Conservation (phyloP, 1,140 invertebrate genomes). For the Oryctes rhinoceros region DNA sequence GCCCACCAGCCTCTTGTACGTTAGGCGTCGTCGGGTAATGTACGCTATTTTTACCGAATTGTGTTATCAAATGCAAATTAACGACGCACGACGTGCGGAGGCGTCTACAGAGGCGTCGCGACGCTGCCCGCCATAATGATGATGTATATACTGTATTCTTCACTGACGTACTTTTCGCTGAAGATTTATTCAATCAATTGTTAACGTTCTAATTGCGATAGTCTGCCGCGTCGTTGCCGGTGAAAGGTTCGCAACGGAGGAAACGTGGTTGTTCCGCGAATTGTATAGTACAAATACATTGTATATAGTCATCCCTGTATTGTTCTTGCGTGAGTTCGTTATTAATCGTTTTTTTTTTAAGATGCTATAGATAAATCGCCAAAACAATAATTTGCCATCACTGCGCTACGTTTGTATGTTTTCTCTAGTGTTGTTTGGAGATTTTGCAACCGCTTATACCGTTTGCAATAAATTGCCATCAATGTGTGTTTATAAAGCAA, state of each 20-base stretch:
- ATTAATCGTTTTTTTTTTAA: background rate
- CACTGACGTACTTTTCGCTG: background rate
- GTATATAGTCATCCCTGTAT: no score
- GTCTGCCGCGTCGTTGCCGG: no score
- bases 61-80: conserved; percentile 15
- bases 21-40: background rate
- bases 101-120: background rate
- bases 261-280: no score
- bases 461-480: no score
- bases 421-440: background rate
- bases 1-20: no score
- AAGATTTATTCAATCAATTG: background rate
- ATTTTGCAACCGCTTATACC: background rate
- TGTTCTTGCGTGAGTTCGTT: background rate
- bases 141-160: background rate
- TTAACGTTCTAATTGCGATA: background rate
- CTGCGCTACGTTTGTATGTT: background rate
- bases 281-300: no score
- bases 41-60: background rate
- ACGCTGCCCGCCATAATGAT: background rate
- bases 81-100: background rate
- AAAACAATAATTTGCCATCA: background rate
- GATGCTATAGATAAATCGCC: background rate
- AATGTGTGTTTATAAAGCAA: no score
- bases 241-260: no score